Percentiles rank a stretch among this genome's conserved stretches.
Conservation (phyloP, 2,888 invertebrate species). For the Sicus ferrugineus region DNA sequence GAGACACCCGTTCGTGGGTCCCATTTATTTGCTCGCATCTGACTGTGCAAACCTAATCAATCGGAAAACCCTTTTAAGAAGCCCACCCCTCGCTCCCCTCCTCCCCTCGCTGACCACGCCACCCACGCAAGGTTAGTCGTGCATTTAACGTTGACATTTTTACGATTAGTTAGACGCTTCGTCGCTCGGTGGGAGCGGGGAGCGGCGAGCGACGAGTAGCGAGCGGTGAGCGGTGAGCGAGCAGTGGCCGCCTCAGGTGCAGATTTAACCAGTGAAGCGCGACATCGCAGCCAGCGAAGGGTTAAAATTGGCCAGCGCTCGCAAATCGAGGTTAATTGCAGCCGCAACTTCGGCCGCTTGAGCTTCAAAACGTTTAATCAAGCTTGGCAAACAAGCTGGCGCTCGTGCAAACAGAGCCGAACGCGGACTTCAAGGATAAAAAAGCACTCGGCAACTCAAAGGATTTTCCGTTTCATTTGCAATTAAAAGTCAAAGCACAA, state of each 20-base stretch:
- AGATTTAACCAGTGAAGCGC: slow-evolving; percentile 24
- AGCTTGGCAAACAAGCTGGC: slow-evolving; percentile 23
- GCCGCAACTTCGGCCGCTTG: slow-evolving; percentile 1
- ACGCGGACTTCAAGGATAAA: slow-evolving; percentile 23
- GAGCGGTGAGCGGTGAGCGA: not conserved
- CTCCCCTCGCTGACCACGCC: not conserved
- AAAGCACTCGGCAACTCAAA: slow-evolving; percentile 8
- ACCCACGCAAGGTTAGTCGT: not conserved
- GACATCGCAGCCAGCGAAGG: not conserved
- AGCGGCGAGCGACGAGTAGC: not conserved
- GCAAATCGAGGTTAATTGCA: slow-evolving; percentile 21
- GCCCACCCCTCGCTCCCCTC: not conserved
- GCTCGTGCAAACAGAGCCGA: not conserved
- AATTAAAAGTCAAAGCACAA: slow-evolving; percentile 18
- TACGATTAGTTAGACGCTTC: not conserved
- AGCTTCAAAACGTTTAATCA: slow-evolving; percentile 28
- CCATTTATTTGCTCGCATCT: slow-evolving; percentile 6
- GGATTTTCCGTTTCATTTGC: slow-evolving; percentile 19
- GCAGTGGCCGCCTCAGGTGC: slow-evolving; percentile 12
- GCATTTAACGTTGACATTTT: not conserved
- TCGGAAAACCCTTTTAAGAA: slow-evolving; percentile 11
- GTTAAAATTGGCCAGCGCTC: slow-evolving; percentile 14
- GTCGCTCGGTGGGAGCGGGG: not conserved
- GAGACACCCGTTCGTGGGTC: not conserved
- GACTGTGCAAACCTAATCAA: slow-evolving; percentile 17